phyloP scores from a whole-genome alignment of 1,140 invertebrate species.

The Eufriesea mexicana region DNA sequence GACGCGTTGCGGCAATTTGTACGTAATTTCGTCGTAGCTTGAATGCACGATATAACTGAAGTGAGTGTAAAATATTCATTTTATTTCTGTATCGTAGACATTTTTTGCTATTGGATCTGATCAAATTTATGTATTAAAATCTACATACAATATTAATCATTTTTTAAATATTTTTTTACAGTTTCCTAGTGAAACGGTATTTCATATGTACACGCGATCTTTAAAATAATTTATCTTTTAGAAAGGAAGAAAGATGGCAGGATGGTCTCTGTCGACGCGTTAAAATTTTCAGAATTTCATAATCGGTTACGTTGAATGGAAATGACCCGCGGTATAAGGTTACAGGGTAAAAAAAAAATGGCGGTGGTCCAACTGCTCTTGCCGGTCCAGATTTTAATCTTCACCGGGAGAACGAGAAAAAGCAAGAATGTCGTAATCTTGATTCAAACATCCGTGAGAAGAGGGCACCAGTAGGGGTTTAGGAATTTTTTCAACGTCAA shows the following conservation, averaged over 20 bases:
- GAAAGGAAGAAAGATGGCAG: neutral
- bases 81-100: neutral
- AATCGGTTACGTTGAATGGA: constrained; percentile 22
- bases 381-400: constrained; percentile 56
- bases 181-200: neutral
- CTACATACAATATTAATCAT: neutral
- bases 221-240: neutral
- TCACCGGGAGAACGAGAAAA: constrained; percentile 38
- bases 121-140: too few species aligned
- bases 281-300: constrained; percentile 2
- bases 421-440: constrained; percentile 58
- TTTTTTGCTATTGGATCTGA: too few species aligned
- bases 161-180: neutral
- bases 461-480: neutral
- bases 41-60: neutral
- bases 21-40: neutral
- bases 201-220: too few species aligned
- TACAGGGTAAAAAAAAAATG: constrained; percentile 28
- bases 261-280: neutral
- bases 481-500: constrained; percentile 17
- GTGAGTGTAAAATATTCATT: neutral
- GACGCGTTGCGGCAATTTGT: constrained; percentile 16
- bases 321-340: constrained; percentile 46
- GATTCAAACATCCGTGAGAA: constrained; percentile 53
- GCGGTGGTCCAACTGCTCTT: constrained; percentile 45